phyloP scores from a whole-genome alignment of 1,140 invertebrate species.

The Drosophila baimaii region DNA sequence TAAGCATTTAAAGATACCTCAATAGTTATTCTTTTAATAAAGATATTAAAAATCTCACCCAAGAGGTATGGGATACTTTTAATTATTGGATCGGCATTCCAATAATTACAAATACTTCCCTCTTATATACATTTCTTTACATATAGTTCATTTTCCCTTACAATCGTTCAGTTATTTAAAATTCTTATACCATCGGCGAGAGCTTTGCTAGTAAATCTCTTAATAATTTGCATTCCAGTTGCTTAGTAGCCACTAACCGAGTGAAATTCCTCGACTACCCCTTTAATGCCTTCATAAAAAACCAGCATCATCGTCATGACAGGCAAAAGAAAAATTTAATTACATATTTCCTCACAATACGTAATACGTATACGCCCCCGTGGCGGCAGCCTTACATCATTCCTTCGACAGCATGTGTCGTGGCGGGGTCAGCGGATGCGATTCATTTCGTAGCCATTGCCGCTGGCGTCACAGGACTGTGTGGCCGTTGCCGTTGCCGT shows the following conservation, averaged over 20 bases:
- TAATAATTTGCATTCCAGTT: constrained; percentile 7
- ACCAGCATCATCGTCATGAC: constrained; percentile 25
- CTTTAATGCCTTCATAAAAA: constrained; percentile 15
- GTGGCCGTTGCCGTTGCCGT: constrained; percentile 50
- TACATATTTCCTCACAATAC: constrained; percentile 71
- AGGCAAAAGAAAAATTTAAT: constrained; percentile 68
- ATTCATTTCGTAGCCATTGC: constrained; percentile 43
- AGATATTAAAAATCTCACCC: too few relatives aligned
- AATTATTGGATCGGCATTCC: too few relatives aligned
- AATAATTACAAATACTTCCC: too few relatives aligned
- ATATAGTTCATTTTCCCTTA: background rate
- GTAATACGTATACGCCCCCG: constrained; percentile 55
- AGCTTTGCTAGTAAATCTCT: background rate
- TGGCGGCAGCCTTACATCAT: constrained; percentile 22
- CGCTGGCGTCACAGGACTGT: constrained; percentile 33
- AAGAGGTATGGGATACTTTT: too few relatives aligned
- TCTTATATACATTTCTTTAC: too few relatives aligned
- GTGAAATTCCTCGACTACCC: constrained; percentile 6
- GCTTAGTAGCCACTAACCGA: constrained; percentile 1
- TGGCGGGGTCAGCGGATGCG: constrained; percentile 50
- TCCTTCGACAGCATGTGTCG: constrained; percentile 32
- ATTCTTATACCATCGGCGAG: too few relatives aligned
- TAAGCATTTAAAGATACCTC: too few relatives aligned
- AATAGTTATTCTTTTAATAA: too few relatives aligned
- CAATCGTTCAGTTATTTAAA: background rate